A percentile compares a stretch with the other conserved stretches of the same genome.
phyloP scores from a whole-genome alignment of 2,888 invertebrate species.

The Chorisops tibialis region DNA sequence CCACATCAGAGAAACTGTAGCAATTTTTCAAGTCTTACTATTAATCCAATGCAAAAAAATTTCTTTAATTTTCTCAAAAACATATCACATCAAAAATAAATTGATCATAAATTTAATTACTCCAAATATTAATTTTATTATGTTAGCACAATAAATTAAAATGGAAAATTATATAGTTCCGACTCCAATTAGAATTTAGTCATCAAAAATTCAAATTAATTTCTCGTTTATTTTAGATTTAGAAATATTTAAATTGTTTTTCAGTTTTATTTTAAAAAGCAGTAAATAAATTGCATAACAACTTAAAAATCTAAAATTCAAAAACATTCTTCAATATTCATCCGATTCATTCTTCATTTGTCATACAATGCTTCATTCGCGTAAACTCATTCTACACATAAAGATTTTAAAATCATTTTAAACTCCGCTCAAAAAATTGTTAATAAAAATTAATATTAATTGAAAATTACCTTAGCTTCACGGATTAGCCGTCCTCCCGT shows the following conservation, averaged over 20 bases:
- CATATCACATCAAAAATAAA: constrained; percentile 12
- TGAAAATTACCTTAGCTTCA: constrained; percentile 86
- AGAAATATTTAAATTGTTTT: constrained; percentile 8
- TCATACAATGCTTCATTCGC: constrained; percentile 2
- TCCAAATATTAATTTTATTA: not conserved
- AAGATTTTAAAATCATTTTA: constrained; percentile 1
- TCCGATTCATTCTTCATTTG: constrained; percentile 1
- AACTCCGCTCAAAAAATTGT: too few species aligned
- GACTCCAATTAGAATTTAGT: constrained; percentile 27
- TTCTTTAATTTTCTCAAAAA: not conserved
- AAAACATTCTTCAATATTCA: not conserved
- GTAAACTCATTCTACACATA: not conserved
- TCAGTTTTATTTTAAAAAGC: constrained; percentile 29
- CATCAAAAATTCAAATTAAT: not conserved
- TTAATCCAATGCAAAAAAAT: too few species aligned
- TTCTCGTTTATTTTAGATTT: not conserved
- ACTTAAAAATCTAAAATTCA: not conserved
- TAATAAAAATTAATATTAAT: constrained; percentile 49
- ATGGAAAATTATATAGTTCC: constrained; percentile 25
- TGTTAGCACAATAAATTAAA: constrained; percentile 13
- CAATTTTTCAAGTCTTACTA: too few species aligned
- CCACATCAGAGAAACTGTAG: too few species aligned
- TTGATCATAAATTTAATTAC: not conserved
- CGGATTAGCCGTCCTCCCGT: constrained; percentile 93
- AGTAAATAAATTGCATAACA: constrained; percentile 28